Evolutionary conservation across 2,797 vertebrate species (phyloP), one percentile per base, ranked within the genome.

Genomic region (Characodon lateralis): DNA sequence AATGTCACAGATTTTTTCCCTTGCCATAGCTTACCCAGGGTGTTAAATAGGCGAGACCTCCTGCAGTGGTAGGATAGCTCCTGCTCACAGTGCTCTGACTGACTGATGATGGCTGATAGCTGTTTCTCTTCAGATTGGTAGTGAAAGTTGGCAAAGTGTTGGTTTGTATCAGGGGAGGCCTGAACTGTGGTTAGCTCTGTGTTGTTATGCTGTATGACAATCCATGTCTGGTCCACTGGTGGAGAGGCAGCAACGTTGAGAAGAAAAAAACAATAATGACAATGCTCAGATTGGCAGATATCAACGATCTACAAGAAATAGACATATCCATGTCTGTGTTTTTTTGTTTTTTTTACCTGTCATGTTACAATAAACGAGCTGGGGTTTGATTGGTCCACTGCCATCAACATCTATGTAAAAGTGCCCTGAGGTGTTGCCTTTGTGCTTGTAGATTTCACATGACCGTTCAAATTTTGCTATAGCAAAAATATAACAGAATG

Each of bases 381-480:
- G 98, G 0, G 98, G 96, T 85, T 91, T 93, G 84, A 98, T 89
- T n/a, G 97, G 96, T 43, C 98, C 98, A 85, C 98, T 99, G 91
- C 98, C 98, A 78, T 99, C 98, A 80, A 96, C 94, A 78, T 99
- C 98, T 35, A 99, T 90, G 86, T 95, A 94, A 89, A 97, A 98
- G 89, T 96, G 95, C 20, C 97, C 97, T 28, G 97, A 98, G 65
- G 95, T 90, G 84, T 97, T 97, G 74, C 98, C 98, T 94, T 91
- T 95, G 92, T 99, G 97, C 91, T 98, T 99, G 94, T 99, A 99
- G 2, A 96, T 96, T 93, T 99, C 98, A 92, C 98, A 99, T 0
- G 98, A 99, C 79, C 96, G 96, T 83, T 98, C 96, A 31, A 98
- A 96, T 78, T 95, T 91, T 22, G 98, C 98, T 99, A 93, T 39